Base-by-base conservation (phyloP, 2,113 vertebrate species). In the Lampris incognitus region DNA sequence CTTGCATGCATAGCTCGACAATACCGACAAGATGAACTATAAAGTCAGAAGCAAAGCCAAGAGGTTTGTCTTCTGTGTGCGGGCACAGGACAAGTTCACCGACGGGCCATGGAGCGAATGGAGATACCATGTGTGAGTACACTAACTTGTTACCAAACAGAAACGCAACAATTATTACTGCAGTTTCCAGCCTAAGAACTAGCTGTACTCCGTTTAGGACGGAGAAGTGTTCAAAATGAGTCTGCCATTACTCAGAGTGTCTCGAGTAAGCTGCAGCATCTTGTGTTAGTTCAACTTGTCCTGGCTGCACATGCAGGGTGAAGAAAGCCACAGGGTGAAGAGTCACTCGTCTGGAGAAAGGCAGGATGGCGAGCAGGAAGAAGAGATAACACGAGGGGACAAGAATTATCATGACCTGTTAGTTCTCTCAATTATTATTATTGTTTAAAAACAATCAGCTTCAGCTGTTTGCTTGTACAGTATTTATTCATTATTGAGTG, bases 41-140 rank as follows among this genome's bases (percentile, higher is more conserved):
- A 48, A 66, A 11, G 49, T 89, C 46, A 48, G 40, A 0, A 0
- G 85, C 11, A 74, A 74, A 55, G 0, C 3, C 6, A 88, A 39
- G 54, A 89, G 36, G 70, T 94, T 78, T 24, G 46, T 75, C 3
- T 91, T 95, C 69, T 94, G 94, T 40, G 86, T 94, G 63, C 79
- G 92, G 11, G 92, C 91, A 42, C 88, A 89, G 74, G 94, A 95
- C 61, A 79, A 75, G 8, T 13, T 51, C 69, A 86, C 89, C 40
- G 9, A 3, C 0, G 90, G 90, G 0, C 86, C 61, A 0, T 93
- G 93, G 85, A 88, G 92, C 24, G 77, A 83, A 36, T 95, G 94
- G 94, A 92, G 68, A 61, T 38, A 73, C 0, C 80, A 84, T 72
- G 55, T 0, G 94, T 95, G 41, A 88, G 93, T 91, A 9, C 8